Percentiles rank a stretch among this genome's conserved stretches.
Conservation (phyloP, 2,797 vertebrate species). For the Acomys russatus region DNA sequence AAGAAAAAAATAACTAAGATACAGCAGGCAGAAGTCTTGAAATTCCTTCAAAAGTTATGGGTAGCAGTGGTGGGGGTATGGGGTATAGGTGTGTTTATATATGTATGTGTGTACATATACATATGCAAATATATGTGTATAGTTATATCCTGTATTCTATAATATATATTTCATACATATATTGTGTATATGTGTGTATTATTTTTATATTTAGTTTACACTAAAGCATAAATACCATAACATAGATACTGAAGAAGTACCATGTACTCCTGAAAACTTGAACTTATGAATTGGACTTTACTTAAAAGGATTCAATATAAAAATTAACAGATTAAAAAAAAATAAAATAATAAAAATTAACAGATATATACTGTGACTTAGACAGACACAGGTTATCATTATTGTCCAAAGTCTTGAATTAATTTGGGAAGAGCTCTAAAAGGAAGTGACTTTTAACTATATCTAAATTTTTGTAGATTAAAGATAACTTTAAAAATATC, state of each 20-base stretch:
- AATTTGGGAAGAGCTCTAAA: not conserved
- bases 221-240: not conserved
- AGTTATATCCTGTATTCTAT: not conserved
- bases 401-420: not conserved
- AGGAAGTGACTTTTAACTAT: not conserved
- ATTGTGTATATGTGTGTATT: not conserved
- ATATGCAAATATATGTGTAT: not conserved
- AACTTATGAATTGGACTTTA: not conserved
- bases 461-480: conserved; percentile 37
- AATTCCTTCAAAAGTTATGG: not conserved
- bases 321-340: not conserved
- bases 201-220: not conserved
- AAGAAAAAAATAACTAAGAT: not conserved
- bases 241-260: not conserved
- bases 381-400: not conserved
- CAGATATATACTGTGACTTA: not conserved
- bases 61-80: no score
- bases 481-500: conserved; percentile 3
- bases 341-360: not conserved
- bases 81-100: not conserved
- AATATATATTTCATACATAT: not conserved
- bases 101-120: not conserved
- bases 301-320: not conserved
- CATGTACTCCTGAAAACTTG: not conserved
- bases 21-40: not conserved